Base-by-base conservation (phyloP, 2,113 vertebrate species). In the Aix galericulata region DNA sequence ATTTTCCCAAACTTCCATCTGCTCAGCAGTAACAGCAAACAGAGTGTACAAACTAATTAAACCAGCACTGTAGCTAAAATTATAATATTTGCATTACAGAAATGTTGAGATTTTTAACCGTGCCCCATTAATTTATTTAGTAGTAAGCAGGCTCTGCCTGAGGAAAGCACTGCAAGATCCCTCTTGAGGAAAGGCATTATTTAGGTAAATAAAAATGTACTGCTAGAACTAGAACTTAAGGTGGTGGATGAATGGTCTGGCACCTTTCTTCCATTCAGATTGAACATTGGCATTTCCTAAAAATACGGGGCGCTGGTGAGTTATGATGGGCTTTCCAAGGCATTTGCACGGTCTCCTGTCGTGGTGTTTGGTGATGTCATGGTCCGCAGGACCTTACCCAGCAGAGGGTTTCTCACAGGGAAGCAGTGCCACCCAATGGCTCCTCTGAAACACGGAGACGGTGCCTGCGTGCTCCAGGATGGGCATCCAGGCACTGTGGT, bases 381-480 rank as follows among this genome's bases (percentile, higher is more conserved):
- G 81, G 78, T 14, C 87, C 92, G 81, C 29, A 3, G 86, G 67
- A 72, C 69, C 62, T 73, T 52, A 52, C n/a, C 4, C 29, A 1
- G 40, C 20, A 62, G 62, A 36, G 9, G 1, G 42, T 88, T 83
- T 92, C 32, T 1, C 48, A 42, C 40, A 91, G 95, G 2, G n/a
- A 50, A 91, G 82, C 91, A 97, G 95, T 96, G 91, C 96, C 96
- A 96, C 95, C 97, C 89, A 82, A 95, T 96, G 97, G 96, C 71
- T 92, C 52, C 78, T 81, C 50, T 29, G 60, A 62, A 81, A 71
- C 58, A 82, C 38, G 74, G 69, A 64, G 36, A 7, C 11, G 32
- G 48, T 89, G 50, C n/a, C 66, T 59, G 2, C 0, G 0, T 66
- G 66, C 55, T 86, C 73, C 89, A 44, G 4, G 80, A n/a, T 0